Evolutionary conservation across 2,888 invertebrate genomes (phyloP).

Genomic region (Brachypalpus laphriformis): DNA sequence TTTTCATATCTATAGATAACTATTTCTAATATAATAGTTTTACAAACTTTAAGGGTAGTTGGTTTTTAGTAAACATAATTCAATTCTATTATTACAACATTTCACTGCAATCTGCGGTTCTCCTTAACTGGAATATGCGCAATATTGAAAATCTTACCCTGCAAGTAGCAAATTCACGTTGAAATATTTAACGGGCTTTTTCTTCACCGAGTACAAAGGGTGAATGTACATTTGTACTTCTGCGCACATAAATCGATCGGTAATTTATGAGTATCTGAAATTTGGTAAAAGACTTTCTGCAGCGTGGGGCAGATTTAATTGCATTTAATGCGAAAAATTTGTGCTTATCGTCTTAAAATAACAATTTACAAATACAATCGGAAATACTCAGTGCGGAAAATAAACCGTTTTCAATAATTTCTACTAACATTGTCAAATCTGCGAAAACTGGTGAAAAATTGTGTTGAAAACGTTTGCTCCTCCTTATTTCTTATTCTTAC

Average conservation of each 20-base stretch:
- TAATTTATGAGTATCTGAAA: conserved; percentile 63
- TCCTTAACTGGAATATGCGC: conserved; percentile 58
- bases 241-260: conserved; percentile 72
- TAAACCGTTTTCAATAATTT: conserved; percentile 18
- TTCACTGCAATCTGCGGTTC: conserved; percentile 37
- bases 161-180: conserved; percentile 19
- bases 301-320: conserved; percentile 58
- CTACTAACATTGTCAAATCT: neutral
- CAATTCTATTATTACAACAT: conserved; percentile 25
- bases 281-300: conserved; percentile 61
- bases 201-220: conserved; percentile 41
- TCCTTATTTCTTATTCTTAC: conserved; percentile 13
- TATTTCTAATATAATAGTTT: neutral
- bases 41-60: conserved; percentile 15
- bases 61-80: conserved; percentile 20
- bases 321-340: conserved; percentile 57
- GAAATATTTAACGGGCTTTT: conserved; percentile 52
- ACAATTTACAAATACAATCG: conserved; percentile 9
- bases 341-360: conserved; percentile 18
- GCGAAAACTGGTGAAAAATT: conserved; percentile 31
- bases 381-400: conserved; percentile 18
- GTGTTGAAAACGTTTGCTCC: conserved; percentile 2
- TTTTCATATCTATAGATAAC: neutral
- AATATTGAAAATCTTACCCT: conserved; percentile 35
- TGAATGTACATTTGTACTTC: conserved; percentile 64